Conservation (phyloP, 2,113 vertebrate genomes). For the Sialia sialis region DNA sequence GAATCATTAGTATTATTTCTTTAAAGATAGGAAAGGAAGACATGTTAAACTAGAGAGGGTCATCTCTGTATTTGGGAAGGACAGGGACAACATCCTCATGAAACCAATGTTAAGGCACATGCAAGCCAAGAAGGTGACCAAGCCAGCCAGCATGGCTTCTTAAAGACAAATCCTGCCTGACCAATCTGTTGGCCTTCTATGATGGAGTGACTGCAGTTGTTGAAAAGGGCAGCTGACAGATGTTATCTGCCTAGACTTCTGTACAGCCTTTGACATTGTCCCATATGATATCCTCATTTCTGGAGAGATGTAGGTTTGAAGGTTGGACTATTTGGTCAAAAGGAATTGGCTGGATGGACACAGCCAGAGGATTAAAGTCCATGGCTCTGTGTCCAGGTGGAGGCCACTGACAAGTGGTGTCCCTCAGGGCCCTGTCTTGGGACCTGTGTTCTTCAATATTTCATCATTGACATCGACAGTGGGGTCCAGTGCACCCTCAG, state of each 20-base stretch:
- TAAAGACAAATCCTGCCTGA: neutral
- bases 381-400: neutral
- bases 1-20: neutral
- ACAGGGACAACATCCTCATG: neutral
- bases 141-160: neutral
- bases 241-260: neutral
- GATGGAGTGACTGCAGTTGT: neutral
- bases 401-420: neutral
- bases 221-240: neutral
- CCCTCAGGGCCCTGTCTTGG: neutral
- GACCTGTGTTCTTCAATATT: neutral
- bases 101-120: neutral
- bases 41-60: neutral
- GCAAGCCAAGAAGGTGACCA: neutral
- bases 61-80: neutral
- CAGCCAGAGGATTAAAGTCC: too few relatives aligned
- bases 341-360: neutral
- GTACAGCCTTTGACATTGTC: neutral
- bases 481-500: neutral
- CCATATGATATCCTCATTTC: neutral
- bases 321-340: accelerated
- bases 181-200: neutral
- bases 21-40: neutral
- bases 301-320: neutral
- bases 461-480: neutral